These are phyloP conservation scores for Acronicta psi DNA, from an alignment of 2,888 invertebrate genomes.

Conservation along the genomic window DNA sequence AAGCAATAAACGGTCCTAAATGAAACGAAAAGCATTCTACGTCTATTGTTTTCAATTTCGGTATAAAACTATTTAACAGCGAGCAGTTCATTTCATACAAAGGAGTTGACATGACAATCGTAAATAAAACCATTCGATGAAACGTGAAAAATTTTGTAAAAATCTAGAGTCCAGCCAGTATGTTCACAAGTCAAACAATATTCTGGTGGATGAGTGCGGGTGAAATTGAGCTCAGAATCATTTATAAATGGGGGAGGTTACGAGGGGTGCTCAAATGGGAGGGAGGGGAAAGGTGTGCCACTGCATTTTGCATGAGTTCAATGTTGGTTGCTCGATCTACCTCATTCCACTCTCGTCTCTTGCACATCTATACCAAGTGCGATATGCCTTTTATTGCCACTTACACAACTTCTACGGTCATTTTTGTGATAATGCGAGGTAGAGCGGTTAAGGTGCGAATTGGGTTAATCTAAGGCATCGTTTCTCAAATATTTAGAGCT, in stretches of 20 bases:
- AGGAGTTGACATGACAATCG: conserved; percentile 7
- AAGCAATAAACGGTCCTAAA: too few relatives aligned
- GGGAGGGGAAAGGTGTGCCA: conserved; percentile 71
- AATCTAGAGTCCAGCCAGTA: conserved; percentile 53
- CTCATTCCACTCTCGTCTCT: conserved; percentile 59
- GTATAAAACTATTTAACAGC: not conserved
- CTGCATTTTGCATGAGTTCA: conserved; percentile 85
- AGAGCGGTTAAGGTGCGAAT: not conserved
- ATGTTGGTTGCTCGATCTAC: conserved; percentile 70
- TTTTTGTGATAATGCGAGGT: conserved; percentile 7
- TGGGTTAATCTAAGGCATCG: not conserved
- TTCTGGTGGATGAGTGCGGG: conserved; percentile 68
- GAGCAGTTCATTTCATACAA: not conserved
- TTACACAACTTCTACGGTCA: conserved; percentile 32
- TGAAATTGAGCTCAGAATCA: conserved; percentile 84
- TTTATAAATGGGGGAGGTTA: conserved; percentile 80
- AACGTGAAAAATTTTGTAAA: conserved; percentile 38
- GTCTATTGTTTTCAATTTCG: not conserved
- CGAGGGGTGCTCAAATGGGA: conserved; percentile 60
- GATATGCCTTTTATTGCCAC: conserved; percentile 44
- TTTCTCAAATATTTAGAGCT: too few relatives aligned
- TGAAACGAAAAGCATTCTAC: not conserved
- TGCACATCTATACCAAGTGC: conserved; percentile 49
- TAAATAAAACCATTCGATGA: conserved; percentile 16
- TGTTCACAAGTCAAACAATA: conserved; percentile 82